Percentiles rank a stretch among this genome's conserved stretches.
These are phyloP conservation scores for Eupeodes corollae DNA, from an alignment of 1,140 invertebrate species.

Conservation along the genomic window DNA sequence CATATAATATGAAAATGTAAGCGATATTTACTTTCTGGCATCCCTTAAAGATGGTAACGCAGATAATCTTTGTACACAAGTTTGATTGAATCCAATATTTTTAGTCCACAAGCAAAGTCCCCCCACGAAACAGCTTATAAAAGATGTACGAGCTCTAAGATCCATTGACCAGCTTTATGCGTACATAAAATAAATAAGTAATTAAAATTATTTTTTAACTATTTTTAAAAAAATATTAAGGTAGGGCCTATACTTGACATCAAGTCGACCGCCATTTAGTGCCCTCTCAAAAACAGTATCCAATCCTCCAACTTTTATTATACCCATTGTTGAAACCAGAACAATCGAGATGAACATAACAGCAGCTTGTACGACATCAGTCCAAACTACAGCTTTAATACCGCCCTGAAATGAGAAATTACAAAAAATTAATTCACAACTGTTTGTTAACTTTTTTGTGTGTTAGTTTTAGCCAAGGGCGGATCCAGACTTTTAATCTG, in stretches of 20 bases:
- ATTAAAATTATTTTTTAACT: too few relatives aligned
- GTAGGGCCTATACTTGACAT: conserved; percentile 46
- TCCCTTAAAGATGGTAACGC: conserved; percentile 22
- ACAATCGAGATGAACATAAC: conserved; percentile 65
- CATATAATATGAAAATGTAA: too few relatives aligned
- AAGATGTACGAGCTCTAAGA: conserved; percentile 21
- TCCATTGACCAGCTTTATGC: conserved; percentile 9
- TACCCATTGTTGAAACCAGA: conserved; percentile 54
- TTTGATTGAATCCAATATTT: conserved; percentile 28
- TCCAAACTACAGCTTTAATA: conserved; percentile 79
- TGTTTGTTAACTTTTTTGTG: too few relatives aligned
- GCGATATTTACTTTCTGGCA: conserved; percentile 20
- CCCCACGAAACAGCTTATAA: conserved; percentile 17
- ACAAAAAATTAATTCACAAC: too few relatives aligned
- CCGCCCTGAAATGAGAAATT: conserved; percentile 51
- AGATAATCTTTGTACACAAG: conserved; percentile 29
- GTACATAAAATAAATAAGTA: too few relatives aligned
- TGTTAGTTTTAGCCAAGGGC: too few relatives aligned
- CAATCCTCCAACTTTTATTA: conserved; percentile 52
- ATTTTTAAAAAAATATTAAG: too few relatives aligned
- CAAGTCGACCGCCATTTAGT: conserved; percentile 42
- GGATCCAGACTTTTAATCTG: too few relatives aligned
- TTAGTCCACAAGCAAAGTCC: conserved; percentile 26
- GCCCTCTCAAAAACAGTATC: conserved; percentile 49
- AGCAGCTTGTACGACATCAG: conserved; percentile 67